These are phyloP conservation scores for Leucophora obtusa DNA, from an alignment of 2,888 invertebrate species.

Conservation along the genomic window DNA sequence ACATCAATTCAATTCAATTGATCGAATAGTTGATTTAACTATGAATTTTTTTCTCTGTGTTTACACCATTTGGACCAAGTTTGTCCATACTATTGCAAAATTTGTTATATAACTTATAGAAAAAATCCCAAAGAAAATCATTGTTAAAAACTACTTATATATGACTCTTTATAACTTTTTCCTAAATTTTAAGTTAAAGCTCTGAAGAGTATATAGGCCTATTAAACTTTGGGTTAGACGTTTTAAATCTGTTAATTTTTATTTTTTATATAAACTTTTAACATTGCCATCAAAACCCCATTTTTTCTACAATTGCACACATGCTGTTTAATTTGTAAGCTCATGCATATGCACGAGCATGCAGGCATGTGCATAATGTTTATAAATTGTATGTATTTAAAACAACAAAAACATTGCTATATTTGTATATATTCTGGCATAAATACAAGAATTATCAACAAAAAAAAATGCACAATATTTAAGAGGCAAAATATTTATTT, in stretches of 20 bases:
- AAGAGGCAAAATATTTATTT: not conserved
- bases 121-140: too few relatives aligned
- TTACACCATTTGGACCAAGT: too few relatives aligned
- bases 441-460: not conserved
- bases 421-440: conserved; percentile 2
- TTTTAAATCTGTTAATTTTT: not conserved
- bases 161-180: too few relatives aligned
- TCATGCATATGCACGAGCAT: conserved; percentile 2
- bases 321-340: conserved; percentile 26
- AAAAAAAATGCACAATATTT: conserved; percentile 2
- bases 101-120: too few relatives aligned
- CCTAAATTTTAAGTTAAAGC: too few relatives aligned
- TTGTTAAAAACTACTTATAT: too few relatives aligned
- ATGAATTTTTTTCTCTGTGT: too few relatives aligned
- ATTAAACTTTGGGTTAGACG: too few relatives aligned
- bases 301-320: conserved; percentile 23
- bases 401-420: not conserved
- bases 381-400: not conserved
- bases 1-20: too few relatives aligned
- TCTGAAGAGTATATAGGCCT: too few relatives aligned
- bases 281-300: conserved; percentile 33
- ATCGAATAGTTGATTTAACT: too few relatives aligned
- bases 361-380: conserved; percentile 4
- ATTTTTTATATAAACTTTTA: not conserved
- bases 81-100: too few relatives aligned